phyloP scores from a whole-genome alignment of 2,113 vertebrate genomes.

The Daphoenositta chrysoptera region DNA sequence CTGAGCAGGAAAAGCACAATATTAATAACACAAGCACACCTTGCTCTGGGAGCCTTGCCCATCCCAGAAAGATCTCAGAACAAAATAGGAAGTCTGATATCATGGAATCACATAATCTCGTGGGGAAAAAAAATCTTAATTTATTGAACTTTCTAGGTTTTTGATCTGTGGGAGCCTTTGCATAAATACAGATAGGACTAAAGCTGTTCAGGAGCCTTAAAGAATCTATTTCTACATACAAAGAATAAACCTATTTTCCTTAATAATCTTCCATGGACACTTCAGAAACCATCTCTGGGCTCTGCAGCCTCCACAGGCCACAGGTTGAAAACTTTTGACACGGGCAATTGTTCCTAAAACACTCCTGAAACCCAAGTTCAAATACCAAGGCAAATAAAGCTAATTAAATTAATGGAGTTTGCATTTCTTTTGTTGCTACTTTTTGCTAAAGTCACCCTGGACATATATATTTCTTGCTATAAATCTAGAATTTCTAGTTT shows the following conservation, averaged over 20 bases:
- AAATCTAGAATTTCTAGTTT: background rate
- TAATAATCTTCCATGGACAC: background rate
- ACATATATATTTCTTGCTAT: fast-evolving
- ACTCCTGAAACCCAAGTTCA: background rate
- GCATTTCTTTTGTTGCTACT: background rate
- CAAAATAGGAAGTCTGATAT: background rate
- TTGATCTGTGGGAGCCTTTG: background rate
- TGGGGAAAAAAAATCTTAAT: background rate
- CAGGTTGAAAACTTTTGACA: background rate
- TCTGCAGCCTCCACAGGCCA: background rate
- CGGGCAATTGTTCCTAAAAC: background rate
- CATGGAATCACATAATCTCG: background rate
- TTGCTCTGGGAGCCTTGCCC: background rate
- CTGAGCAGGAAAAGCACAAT: background rate
- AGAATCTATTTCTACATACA: background rate
- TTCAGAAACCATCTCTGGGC: background rate
- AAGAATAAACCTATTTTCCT: background rate
- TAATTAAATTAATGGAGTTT: fast-evolving
- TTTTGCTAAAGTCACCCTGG: background rate
- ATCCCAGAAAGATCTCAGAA: background rate
- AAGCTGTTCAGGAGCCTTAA: background rate
- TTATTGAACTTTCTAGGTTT: background rate
- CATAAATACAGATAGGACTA: background rate
- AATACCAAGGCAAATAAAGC: background rate
- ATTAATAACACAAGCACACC: fast-evolving